A percentile compares a stretch with the other conserved stretches of the same genome.
Evolutionary conservation across 2,797 vertebrate species (phyloP).

Genomic region (Cuculus canorus): DNA sequence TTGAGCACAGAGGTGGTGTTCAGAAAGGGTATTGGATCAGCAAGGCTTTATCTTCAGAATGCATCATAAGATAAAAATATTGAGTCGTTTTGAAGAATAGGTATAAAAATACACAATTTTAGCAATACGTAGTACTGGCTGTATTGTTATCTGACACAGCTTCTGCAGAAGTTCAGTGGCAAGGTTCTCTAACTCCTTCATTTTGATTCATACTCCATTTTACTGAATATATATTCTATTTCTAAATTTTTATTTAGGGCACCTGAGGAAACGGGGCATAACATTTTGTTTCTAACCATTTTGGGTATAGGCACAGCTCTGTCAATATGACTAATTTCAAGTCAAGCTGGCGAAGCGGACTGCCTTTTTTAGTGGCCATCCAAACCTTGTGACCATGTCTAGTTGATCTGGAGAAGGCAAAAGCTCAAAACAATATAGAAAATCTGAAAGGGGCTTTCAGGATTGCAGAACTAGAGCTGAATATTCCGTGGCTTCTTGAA

Average conservation of each 20-base stretch:
- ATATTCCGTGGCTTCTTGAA: slow-evolving; percentile 90
- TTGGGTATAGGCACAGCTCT: slow-evolving; percentile 59
- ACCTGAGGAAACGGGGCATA: background rate
- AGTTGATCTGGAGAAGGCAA: slow-evolving; percentile 85
- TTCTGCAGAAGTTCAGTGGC: too few species aligned
- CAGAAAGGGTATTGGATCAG: background rate
- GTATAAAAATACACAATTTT: too few species aligned
- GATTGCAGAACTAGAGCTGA: slow-evolving; percentile 87
- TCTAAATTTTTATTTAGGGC: background rate
- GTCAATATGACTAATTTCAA: slow-evolving; percentile 91
- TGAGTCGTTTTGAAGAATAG: background rate
- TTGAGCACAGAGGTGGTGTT: background rate
- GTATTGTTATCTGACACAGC: too few species aligned
- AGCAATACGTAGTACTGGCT: too few species aligned
- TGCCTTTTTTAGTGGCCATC: slow-evolving; percentile 91
- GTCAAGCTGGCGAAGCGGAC: slow-evolving; percentile 90
- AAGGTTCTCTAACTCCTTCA: too few species aligned
- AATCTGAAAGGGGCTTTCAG: slow-evolving; percentile 91
- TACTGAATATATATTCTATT: too few species aligned
- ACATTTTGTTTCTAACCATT: background rate
- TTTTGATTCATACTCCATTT: too few species aligned
- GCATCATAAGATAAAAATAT: background rate
- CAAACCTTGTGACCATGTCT: slow-evolving; percentile 86
- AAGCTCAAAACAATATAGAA: slow-evolving; percentile 86
- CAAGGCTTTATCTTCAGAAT: background rate